Base-by-base conservation (phyloP, 2,797 vertebrate species). In the Emydoidea blandingii region DNA sequence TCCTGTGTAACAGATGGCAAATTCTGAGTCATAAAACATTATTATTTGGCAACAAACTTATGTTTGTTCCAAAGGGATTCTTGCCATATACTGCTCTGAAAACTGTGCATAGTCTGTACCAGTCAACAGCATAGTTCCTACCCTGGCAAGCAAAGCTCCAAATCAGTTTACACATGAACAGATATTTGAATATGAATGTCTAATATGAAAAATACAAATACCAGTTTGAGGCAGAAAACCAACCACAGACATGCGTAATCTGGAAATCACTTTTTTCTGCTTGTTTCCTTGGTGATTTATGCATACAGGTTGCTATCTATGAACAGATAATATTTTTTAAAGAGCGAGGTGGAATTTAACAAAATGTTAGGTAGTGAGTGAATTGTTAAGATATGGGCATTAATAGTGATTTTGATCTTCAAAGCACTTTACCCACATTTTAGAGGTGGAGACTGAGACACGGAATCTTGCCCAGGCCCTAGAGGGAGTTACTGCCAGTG, bases 21-120 rank as follows among this genome's bases (percentile, higher is more conserved):
- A 89, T 96, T 97, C 95, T 95, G 90, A 98, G 85, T 97, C 97
- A 98, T 95, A 94, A 81, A 97, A 94, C 87, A 92, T 94, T 95
- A 94, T 88, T 96, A 96, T 95, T 94, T 97, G 95, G 97, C 97
- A 97, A 93, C 59, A 92, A 76, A 83, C 79, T 92, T 96, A 47
- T 4, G n/a, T 86, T 92, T 88, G 79, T 68, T 95, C 83, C 94
- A 91, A 85, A 84, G 92, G 83, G 94, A 98, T 95, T 94, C 95
- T 94, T 91, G 92, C 92, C 90, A 74, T 93, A 95, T 90, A 95
- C 79, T 96, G 95, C 93, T 95, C 91, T 57, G 79, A 89, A 93
- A 96, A 83, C 18, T 56, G 79, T 83, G 85, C 53, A 62, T 83
- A 94, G 89, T 95, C 88, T 92, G 68, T 72, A 95, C 89, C 72